Conservation (phyloP, 1,140 invertebrate genomes). For the Pseudomyrmex cubaensis region DNA sequence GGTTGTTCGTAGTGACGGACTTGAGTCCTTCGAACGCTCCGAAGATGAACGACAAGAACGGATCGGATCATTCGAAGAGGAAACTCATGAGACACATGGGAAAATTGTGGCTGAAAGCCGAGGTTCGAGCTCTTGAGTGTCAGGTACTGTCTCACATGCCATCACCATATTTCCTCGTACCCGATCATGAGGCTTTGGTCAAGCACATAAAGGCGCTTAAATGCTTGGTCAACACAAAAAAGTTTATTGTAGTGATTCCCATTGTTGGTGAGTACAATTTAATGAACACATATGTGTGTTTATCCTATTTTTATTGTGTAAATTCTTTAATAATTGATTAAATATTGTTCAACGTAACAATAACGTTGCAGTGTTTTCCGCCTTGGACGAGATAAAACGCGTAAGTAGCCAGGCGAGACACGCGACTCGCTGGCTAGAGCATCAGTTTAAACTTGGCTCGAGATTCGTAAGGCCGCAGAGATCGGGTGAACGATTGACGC, state of each 20-base stretch:
- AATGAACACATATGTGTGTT: too few species aligned
- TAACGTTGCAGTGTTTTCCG: slow-evolving; percentile 90
- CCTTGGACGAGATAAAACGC: slow-evolving; percentile 94
- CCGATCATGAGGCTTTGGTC: slow-evolving; percentile 90
- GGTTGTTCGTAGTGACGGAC: slow-evolving; percentile 83
- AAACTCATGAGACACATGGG: slow-evolving; percentile 91
- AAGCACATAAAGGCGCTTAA: slow-evolving; percentile 91
- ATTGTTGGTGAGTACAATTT: slow-evolving; percentile 88
- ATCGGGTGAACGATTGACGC: slow-evolving; percentile 90
- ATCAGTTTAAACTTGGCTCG: slow-evolving; percentile 93
- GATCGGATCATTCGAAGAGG: slow-evolving; percentile 76
- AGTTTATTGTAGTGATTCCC: slow-evolving; percentile 93
- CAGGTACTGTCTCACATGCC: slow-evolving; percentile 84
- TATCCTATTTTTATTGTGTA: not conserved
- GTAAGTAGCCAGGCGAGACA: slow-evolving; percentile 92
- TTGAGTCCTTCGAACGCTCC: slow-evolving; percentile 34
- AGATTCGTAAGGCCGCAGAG: slow-evolving; percentile 93
- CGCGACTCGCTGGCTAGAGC: slow-evolving; percentile 96
- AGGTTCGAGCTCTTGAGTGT: slow-evolving; percentile 90
- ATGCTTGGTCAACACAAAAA: slow-evolving; percentile 90
- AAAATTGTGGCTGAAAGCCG: slow-evolving; percentile 90
- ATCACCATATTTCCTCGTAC: slow-evolving; percentile 90
- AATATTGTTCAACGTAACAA: not conserved
- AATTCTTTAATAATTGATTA: not conserved
- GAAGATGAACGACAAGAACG: slow-evolving; percentile 66